Percentiles rank a stretch among this genome's conserved stretches.
Conservation (phyloP, 2,888 invertebrate species). For the Itoplectis maculator region DNA sequence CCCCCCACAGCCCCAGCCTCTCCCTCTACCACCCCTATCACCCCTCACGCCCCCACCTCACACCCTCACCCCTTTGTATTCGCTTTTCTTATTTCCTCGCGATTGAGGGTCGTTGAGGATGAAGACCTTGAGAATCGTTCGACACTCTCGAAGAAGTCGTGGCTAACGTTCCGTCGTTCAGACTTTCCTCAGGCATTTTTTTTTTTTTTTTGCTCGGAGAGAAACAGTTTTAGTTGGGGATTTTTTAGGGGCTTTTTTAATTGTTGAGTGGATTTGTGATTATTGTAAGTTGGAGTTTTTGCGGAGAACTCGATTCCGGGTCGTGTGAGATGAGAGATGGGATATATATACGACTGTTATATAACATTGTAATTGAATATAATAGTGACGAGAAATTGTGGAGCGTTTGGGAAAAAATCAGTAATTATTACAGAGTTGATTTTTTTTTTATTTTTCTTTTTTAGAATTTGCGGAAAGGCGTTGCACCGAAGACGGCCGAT, state of each 20-base stretch:
- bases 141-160: background rate
- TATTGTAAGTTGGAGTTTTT: no score
- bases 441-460: background rate
- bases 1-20: background rate
- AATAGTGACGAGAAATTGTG: no score
- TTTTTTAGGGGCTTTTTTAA: no score
- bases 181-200: conserved; percentile 42
- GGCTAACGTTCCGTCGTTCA: conserved; percentile 33
- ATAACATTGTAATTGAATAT: no score
- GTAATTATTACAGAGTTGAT: background rate
- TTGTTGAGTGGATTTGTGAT: no score
- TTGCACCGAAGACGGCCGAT: conserved; percentile 89
- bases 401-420: no score
- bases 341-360: no score
- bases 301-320: no score
- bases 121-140: conserved; percentile 25
- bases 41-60: conserved; percentile 27
- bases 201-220: no score
- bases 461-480: conserved; percentile 90
- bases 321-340: no score
- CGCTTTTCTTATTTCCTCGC: conserved; percentile 12
- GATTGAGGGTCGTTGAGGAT: conserved; percentile 33
- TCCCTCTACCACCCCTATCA: conserved; percentile 14
- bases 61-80: conserved; percentile 49
- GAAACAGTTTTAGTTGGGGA: no score